A percentile compares a stretch with the other conserved stretches of the same genome.
phyloP scores from a whole-genome alignment of 2,797 vertebrate species.

The Labeo calbasu region DNA sequence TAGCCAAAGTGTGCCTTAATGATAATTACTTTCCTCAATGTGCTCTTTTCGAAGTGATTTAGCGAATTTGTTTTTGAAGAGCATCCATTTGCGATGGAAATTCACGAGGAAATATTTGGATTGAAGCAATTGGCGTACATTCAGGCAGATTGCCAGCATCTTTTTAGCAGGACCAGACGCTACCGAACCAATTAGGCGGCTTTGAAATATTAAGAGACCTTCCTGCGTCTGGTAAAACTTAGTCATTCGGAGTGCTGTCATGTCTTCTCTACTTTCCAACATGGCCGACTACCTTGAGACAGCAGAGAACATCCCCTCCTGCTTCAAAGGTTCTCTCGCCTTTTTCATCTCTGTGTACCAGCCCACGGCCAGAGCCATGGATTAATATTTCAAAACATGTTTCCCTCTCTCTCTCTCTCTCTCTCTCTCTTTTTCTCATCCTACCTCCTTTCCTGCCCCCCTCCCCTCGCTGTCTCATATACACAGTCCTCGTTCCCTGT shows the following conservation, averaged over 20 bases:
- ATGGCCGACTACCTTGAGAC: conserved; percentile 71
- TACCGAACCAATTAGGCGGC: conserved; percentile 55
- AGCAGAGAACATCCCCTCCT: conserved; percentile 73
- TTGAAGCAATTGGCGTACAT: conserved; percentile 54
- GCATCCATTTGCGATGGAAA: conserved; percentile 73
- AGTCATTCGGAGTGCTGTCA: conserved; percentile 35
- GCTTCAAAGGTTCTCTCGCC: conserved; percentile 77
- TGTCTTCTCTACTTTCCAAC: conserved; percentile 62
- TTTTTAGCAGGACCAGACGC: conserved; percentile 52
- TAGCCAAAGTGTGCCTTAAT: conserved; percentile 78
- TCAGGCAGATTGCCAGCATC: conserved; percentile 55
- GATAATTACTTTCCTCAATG: conserved; percentile 81
- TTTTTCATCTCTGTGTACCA: conserved; percentile 75
- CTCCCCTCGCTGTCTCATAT: conserved; percentile 58
- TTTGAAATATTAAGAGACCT: conserved; percentile 51
- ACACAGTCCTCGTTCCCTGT: conserved; percentile 56
- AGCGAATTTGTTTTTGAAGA: conserved; percentile 76
- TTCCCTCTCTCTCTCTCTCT: conserved; percentile 62
- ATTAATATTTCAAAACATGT: conserved; percentile 81
- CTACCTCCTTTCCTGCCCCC: conserved; percentile 37
- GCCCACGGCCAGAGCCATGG: conserved; percentile 80
- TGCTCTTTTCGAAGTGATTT: conserved; percentile 78
- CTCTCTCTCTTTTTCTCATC: conserved; percentile 34
- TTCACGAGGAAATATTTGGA: conserved; percentile 64
- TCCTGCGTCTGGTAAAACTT: conserved; percentile 5